These are phyloP conservation scores for Fringilla coelebs DNA, from an alignment of 2,797 vertebrate species.

Conservation along the genomic window DNA sequence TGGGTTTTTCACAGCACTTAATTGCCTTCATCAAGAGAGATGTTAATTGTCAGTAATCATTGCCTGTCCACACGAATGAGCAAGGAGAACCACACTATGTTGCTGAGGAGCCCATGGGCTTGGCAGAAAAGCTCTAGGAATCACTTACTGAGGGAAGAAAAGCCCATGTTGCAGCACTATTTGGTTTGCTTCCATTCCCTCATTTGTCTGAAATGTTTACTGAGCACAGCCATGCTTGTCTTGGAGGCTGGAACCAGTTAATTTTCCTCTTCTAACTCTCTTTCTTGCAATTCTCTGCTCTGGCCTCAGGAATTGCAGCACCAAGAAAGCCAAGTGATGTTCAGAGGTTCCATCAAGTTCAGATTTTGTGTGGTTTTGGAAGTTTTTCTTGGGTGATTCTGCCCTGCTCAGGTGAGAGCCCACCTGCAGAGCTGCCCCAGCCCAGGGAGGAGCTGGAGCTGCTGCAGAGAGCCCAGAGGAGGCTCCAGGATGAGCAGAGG, in stretches of 20 bases:
- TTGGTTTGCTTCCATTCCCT: not conserved
- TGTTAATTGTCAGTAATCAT: conserved; percentile 28
- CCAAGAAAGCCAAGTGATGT: not conserved
- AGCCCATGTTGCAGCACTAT: not conserved
- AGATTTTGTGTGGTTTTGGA: not conserved
- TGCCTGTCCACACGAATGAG: conserved; percentile 18
- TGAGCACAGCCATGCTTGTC: not conserved
- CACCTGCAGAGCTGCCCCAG: not conserved
- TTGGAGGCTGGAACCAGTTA: not conserved
- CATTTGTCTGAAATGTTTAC: conserved; percentile 8
- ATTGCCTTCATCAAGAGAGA: conserved; percentile 48
- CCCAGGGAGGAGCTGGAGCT: not conserved
- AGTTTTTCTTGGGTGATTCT: not conserved
- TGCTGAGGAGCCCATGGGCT: not conserved
- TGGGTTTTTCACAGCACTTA: conserved; percentile 28
- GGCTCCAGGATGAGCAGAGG: no score
- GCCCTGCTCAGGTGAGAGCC: not conserved
- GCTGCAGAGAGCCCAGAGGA: no score
- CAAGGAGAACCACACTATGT: not conserved
- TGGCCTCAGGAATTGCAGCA: not conserved
- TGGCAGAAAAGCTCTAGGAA: not conserved
- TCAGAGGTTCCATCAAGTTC: not conserved
- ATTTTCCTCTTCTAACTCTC: not conserved
- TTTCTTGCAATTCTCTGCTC: not conserved
- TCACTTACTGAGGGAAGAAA: not conserved